Conservation (phyloP, 2,113 vertebrate genomes). For the Macquaria australasica region DNA sequence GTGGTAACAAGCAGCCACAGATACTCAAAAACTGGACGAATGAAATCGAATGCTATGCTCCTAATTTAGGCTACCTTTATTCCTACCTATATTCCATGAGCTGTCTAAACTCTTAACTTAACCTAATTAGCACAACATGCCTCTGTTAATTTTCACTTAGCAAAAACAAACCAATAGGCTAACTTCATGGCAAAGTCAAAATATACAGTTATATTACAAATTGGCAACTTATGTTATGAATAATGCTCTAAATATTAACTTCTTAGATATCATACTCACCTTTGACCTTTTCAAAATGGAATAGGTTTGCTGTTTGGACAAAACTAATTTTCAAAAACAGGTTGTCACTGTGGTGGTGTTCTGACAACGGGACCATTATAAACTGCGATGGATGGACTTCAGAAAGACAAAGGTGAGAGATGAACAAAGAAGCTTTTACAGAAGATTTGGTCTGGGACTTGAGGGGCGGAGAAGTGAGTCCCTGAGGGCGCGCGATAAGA, state of each 20-base stretch:
- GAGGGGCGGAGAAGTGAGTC: constrained; percentile 75
- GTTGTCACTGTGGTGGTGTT: background rate
- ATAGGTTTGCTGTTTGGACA: background rate
- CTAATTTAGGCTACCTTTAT: background rate
- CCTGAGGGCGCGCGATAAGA: constrained; percentile 82
- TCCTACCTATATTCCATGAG: background rate
- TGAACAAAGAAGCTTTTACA: constrained; percentile 82
- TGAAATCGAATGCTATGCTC: background rate
- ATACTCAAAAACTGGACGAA: background rate
- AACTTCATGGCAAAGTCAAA: too few species aligned
- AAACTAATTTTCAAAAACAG: background rate
- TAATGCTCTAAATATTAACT: background rate
- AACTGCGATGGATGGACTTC: background rate
- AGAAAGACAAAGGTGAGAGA: constrained; percentile 78
- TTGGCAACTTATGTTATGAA: background rate
- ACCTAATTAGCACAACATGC: too few species aligned
- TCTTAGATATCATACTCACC: background rate
- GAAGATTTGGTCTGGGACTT: constrained; percentile 79
- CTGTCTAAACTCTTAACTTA: background rate
- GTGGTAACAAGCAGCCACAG: background rate
- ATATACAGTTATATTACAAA: background rate
- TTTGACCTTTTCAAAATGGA: background rate
- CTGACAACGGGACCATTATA: background rate
- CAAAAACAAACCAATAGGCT: too few species aligned
- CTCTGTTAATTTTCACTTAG: too few species aligned